Evolutionary conservation across 92 coral and sea anemone genomes (phyloP), one percentile per base, ranked within the genome.

Genomic region (Parazoanthus swiftii): DNA sequence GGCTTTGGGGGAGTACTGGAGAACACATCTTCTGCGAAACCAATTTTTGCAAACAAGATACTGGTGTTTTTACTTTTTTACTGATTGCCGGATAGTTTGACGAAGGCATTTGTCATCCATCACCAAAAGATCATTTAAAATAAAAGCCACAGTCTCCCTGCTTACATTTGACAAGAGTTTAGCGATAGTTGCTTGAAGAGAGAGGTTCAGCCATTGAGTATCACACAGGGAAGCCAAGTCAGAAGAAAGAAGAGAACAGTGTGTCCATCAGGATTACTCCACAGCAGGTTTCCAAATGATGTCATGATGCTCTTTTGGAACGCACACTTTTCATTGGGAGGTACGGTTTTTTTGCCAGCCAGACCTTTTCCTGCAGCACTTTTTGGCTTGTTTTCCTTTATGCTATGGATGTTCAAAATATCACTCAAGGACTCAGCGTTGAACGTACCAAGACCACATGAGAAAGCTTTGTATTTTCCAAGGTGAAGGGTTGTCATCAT

Each of bases 181-280:
- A 15, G 85, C 89, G 39, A 85, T 44, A 9, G 76, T 85, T 20
- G 88, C 77, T 44, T 80, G 76, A 58, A 91, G 81, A 43, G 85
- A 59, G 75, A 42, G 29, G 79, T 80, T 66, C 50, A 85, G 85
- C 94, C 90, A 89, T 44, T 85, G 59, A 14, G 65, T 80, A 8
- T 89, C 85, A 80, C 66, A 88, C 7, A 86, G 21, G 36, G 86
- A 74, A 15, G 90, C 94, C 76, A 89, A 46, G 50, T 46, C 11
- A 85, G 88, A 91, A 48, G 86, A 91, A 50, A 86, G 81, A 36
- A 91, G 86, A 91, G 73, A 63, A 88, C 91, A 50, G 70, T 43
- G 73, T 56, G 51, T 23, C 80, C 89, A 67, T 88, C 74, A 51
- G n/a, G n/a, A n/a, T n/a, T n/a, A n/a, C n/a, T n/a, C 85, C 84